Evolutionary conservation across 2,888 invertebrate species (phyloP), one percentile per base, ranked within the genome.

Genomic region (Polietes domitor): DNA sequence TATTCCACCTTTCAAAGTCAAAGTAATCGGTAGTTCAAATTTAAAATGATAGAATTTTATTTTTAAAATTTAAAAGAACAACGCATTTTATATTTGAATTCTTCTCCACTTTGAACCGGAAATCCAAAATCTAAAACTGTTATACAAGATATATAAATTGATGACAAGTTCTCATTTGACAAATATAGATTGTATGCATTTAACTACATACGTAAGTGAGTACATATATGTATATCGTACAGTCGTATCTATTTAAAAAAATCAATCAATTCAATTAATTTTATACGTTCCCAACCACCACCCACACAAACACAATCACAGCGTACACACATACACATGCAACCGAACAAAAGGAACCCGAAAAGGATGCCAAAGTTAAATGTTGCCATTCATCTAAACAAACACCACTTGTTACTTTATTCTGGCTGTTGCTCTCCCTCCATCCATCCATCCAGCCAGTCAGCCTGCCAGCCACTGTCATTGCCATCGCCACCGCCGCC

Each of bases 181-280:
- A 55, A 10, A 9, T 21, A 55, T 21, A 55, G 21, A 55, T 21
- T 17, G 32, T 17, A 53, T 17, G 6, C 55, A 10, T 55, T 12
- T 21, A 15, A n/a, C n/a, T 21, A 6, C 55, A 55, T 19, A 55
- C 55, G 9, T 58, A 7, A 7, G 1, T 37, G 12, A 7, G 37
- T 9, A 37, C 1, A 9, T 37, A 3, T 37, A 37, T 37, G 37
- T 37, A 37, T 37, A n/a, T n/a, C n/a, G n/a, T n/a, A n/a, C n/a
- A n/a, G 21, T 15, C 55, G 26, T 15, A 1, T 24, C 41, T 19
- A 41, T n/a, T n/a, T n/a, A 73, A 37, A 53, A 71, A 37, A 21
- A 55, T 41, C 73, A 73, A 61, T 73, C 58, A 37, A 61, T 73
- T 61, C 73, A 73, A 73, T 68, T 68, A 68, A 68, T 24, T 68